A percentile compares a stretch with the other conserved stretches of the same genome.
These are phyloP conservation scores for Protaetia brevitarsis DNA, from an alignment of 1,140 invertebrate genomes.

Conservation along the genomic window DNA sequence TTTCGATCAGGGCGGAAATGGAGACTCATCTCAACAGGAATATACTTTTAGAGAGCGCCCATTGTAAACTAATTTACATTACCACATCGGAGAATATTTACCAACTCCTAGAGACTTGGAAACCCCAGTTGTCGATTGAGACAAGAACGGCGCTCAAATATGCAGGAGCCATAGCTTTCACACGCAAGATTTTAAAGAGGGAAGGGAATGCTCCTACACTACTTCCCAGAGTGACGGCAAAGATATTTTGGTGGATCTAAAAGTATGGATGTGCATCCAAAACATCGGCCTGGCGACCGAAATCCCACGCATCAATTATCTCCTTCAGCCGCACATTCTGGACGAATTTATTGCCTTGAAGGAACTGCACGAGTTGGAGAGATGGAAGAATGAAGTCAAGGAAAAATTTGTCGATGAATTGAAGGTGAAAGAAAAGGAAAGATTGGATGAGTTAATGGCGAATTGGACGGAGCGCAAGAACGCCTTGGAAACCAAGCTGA, in stretches of 20 bases:
- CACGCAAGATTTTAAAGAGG: background rate
- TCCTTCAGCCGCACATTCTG: slow-evolving; percentile 50
- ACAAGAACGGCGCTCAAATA: slow-evolving; percentile 34
- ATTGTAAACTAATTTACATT: slow-evolving; percentile 52
- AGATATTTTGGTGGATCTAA: background rate
- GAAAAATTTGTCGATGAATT: slow-evolving; percentile 51
- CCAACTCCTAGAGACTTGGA: slow-evolving; percentile 47
- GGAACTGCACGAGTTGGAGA: slow-evolving; percentile 57
- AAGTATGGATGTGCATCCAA: slow-evolving; percentile 41
- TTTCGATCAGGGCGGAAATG: background rate
- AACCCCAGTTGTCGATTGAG: slow-evolving; percentile 49
- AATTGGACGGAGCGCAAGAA: slow-evolving; percentile 34
- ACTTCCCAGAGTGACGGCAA: background rate
- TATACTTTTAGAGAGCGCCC: slow-evolving; percentile 48
- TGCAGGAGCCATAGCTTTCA: background rate
- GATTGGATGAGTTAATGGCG: slow-evolving; percentile 47
- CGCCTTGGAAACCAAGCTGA: slow-evolving; percentile 48
- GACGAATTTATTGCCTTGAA: slow-evolving; percentile 52
- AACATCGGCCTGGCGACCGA: slow-evolving; percentile 37
- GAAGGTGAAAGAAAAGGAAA: slow-evolving; percentile 47
- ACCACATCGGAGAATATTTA: slow-evolving; percentile 42
- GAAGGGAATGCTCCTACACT: background rate
- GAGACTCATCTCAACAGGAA: slow-evolving; percentile 31
- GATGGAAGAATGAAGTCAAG: slow-evolving; percentile 45
- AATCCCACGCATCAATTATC: slow-evolving; percentile 34